Conservation (phyloP, 2,113 vertebrate species). For the Scalopus aquaticus region DNA sequence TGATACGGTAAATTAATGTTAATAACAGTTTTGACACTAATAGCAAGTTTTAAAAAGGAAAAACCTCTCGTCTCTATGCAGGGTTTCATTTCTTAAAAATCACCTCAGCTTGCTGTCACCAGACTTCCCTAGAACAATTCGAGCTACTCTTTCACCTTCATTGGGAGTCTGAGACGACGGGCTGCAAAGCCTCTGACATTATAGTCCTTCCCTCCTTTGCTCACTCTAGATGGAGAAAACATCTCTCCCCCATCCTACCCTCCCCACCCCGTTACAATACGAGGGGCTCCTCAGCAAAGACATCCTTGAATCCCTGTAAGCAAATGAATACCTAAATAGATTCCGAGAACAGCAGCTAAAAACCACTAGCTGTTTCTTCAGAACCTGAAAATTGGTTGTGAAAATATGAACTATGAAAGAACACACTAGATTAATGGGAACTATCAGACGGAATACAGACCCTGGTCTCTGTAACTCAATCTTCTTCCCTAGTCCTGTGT, state of each 20-base stretch:
- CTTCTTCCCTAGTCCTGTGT: not conserved
- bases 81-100: constrained; percentile 73
- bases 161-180: constrained; percentile 24
- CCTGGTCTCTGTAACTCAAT: not conserved
- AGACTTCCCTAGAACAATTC: constrained; percentile 64
- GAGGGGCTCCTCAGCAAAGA: not conserved
- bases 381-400: not conserved
- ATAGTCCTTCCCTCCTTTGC: constrained; percentile 8
- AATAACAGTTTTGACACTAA: constrained; percentile 87
- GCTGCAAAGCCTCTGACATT: constrained; percentile 53
- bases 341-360: not conserved
- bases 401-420: constrained; percentile 11
- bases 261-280: not conserved
- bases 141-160: constrained; percentile 65
- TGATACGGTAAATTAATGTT: constrained; percentile 85
- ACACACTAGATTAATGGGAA: not conserved
- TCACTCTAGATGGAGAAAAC: not conserved
- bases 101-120: constrained; percentile 72
- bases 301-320: constrained; percentile 17
- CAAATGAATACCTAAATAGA: not conserved
- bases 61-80: constrained; percentile 81
- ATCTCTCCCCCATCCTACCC: not conserved
- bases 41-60: constrained; percentile 83
- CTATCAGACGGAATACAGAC: not conserved
- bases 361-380: not conserved